These are phyloP conservation scores for Caenorhabditis becei DNA, from an alignment of 2,888 invertebrate genomes.

Conservation along the genomic window DNA sequence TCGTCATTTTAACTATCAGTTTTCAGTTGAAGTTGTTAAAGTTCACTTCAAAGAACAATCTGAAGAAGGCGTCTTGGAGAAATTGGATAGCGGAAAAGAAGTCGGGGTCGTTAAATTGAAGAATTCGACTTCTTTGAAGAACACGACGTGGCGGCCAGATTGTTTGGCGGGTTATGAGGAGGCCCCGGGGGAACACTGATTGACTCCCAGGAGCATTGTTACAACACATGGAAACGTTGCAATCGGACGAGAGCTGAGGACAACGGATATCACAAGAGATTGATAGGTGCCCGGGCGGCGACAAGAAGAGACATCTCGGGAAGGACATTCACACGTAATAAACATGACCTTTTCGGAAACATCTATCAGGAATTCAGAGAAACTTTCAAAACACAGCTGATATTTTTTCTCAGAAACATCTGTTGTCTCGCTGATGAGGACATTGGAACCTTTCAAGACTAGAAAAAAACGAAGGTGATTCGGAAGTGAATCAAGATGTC, in stretches of 20 bases:
- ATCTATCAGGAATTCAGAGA: background rate
- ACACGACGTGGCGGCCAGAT: conserved; percentile 22
- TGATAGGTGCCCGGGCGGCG: background rate
- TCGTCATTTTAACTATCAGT: conserved; percentile 13
- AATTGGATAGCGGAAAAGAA: conserved; percentile 49
- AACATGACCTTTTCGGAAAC: background rate
- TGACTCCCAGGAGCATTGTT: conserved; percentile 47
- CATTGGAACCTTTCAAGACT: background rate
- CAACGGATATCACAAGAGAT: conserved; percentile 5
- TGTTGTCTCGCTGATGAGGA: no score
- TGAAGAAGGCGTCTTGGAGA: conserved; percentile 36
- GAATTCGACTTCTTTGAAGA: conserved; percentile 8
- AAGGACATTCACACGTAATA: background rate
- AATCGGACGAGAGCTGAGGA: conserved; percentile 16
- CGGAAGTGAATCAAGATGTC: conserved; percentile 8
- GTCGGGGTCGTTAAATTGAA: conserved; percentile 45
- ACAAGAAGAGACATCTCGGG: background rate
- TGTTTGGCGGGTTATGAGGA: conserved; percentile 3
- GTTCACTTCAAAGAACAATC: conserved; percentile 49
- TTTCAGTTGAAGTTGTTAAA: conserved; percentile 13
- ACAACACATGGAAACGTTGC: conserved; percentile 38
- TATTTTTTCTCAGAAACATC: no score
- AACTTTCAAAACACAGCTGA: no score
- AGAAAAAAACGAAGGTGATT: background rate
- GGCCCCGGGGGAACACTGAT: conserved; percentile 37